A percentile compares a stretch with the other conserved stretches of the same genome.
phyloP scores from a whole-genome alignment of 2,113 vertebrate species.

The Odocoileus hemionus region DNA sequence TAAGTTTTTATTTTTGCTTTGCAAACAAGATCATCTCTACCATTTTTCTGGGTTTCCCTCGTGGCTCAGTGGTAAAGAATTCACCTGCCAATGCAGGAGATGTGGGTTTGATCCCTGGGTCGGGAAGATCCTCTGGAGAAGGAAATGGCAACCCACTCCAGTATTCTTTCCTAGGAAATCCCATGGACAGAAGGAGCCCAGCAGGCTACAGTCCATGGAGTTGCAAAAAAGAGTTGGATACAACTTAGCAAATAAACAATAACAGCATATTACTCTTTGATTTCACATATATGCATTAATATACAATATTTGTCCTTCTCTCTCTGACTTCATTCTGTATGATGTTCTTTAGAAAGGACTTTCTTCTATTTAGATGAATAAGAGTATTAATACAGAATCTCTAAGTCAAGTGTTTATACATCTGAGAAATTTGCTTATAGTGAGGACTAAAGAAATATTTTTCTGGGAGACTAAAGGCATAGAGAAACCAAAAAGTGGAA shows the following conservation, averaged over 20 bases:
- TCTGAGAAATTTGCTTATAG: background rate
- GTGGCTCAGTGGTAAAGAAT: background rate
- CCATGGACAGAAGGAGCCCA: background rate
- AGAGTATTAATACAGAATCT: background rate
- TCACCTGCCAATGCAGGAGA: background rate
- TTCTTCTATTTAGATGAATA: conserved; percentile 13
- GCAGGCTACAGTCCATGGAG: background rate
- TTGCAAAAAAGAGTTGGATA: rapidly evolving
- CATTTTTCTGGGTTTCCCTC: background rate
- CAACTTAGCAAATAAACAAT: background rate
- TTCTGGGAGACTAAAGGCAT: background rate
- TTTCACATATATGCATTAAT: background rate
- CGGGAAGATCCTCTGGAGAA: background rate
- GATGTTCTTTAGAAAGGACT: background rate
- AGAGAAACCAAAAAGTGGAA: background rate
- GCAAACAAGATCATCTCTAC: background rate
- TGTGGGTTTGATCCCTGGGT: background rate
- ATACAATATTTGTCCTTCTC: background rate
- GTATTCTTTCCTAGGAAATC: background rate
- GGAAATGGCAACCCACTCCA: background rate
- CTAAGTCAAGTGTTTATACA: background rate
- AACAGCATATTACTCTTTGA: background rate
- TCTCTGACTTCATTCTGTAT: background rate
- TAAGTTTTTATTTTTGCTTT: background rate
- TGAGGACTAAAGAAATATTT: background rate